Evolutionary conservation across 2,888 invertebrate genomes (phyloP).

Genomic region (Ephialtes manifestator): DNA sequence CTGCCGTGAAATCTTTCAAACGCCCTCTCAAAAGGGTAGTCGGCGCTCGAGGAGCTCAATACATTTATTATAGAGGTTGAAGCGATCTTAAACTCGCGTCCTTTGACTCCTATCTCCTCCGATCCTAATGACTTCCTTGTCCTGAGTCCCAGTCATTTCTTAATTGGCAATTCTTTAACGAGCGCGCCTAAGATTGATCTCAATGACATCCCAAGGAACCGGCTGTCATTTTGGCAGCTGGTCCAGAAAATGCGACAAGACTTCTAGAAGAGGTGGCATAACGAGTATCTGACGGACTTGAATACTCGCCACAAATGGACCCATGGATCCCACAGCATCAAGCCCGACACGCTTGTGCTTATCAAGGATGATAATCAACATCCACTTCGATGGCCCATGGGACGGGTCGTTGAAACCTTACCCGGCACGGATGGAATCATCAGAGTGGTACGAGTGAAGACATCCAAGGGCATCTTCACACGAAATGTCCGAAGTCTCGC

Average conservation of each 20-base stretch:
- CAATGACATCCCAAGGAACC: conserved; percentile 42
- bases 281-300: conserved; percentile 67
- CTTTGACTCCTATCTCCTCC: conserved; percentile 64
- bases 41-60: conserved; percentile 72
- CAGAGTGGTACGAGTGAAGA: conserved; percentile 25
- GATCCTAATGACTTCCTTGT: conserved; percentile 65
- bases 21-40: conserved; percentile 71
- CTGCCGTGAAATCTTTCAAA: conserved; percentile 74
- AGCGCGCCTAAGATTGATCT: conserved; percentile 59
- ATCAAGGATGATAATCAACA: conserved; percentile 54
- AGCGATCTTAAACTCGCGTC: conserved; percentile 63
- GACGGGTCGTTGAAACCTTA: conserved; percentile 36
- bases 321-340: neutral
- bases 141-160: conserved; percentile 62
- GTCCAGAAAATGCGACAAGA: conserved; percentile 64
- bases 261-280: conserved; percentile 63
- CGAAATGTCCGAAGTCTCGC: no score
- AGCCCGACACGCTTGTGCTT: conserved; percentile 37
- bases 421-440: conserved; percentile 33
- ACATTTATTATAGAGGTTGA: conserved; percentile 63
- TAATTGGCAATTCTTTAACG: conserved; percentile 68
- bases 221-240: conserved; percentile 68
- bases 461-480: conserved; percentile 35
- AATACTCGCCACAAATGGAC: conserved; percentile 65
- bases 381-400: conserved; percentile 60